phyloP scores from a whole-genome alignment of 1,140 invertebrate species.

The Ptiloglossa arizonensis region DNA sequence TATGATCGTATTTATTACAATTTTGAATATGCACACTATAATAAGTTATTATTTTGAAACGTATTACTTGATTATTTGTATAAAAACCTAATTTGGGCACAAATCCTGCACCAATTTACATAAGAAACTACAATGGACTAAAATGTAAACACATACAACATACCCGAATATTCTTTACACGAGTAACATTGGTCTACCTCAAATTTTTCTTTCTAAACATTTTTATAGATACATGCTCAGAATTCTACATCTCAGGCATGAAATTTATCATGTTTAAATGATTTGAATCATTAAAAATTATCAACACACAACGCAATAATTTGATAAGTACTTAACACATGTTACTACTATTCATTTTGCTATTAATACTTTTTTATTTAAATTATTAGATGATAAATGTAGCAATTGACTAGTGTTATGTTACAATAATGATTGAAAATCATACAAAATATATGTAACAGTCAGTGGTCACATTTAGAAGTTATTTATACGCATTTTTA shows the following conservation, averaged over 20 bases:
- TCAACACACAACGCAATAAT: not conserved
- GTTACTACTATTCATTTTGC: slow-evolving; percentile 16
- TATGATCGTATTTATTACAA: slow-evolving; percentile 44
- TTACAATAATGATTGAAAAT: not conserved
- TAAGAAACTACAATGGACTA: slow-evolving; percentile 53
- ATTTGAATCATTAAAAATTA: slow-evolving; percentile 30
- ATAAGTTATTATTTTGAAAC: slow-evolving; percentile 21
- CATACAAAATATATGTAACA: slow-evolving; percentile 15
- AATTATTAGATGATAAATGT: not conserved
- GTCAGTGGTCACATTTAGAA: slow-evolving; percentile 23
- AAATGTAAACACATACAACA: slow-evolving; percentile 51
- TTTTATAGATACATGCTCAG: slow-evolving; percentile 48
- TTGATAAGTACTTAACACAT: slow-evolving; percentile 4
- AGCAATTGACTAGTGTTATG: not conserved
- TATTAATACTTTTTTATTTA: slow-evolving; percentile 28
- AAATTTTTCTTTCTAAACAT: slow-evolving; percentile 57
- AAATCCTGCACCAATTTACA: slow-evolving; percentile 51
- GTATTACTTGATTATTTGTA: slow-evolving; percentile 35
- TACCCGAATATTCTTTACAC: slow-evolving; percentile 51
- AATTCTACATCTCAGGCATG: slow-evolving; percentile 28
- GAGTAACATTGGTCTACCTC: slow-evolving; percentile 63
- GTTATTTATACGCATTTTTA: slow-evolving; percentile 35
- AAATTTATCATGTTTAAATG: slow-evolving; percentile 34
- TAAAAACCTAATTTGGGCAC: slow-evolving; percentile 53
- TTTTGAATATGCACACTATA: slow-evolving; percentile 33